Conservation (phyloP, 35 echinoderm and acorn worm genomes). For the Apostichopus parvimensis region DNA sequence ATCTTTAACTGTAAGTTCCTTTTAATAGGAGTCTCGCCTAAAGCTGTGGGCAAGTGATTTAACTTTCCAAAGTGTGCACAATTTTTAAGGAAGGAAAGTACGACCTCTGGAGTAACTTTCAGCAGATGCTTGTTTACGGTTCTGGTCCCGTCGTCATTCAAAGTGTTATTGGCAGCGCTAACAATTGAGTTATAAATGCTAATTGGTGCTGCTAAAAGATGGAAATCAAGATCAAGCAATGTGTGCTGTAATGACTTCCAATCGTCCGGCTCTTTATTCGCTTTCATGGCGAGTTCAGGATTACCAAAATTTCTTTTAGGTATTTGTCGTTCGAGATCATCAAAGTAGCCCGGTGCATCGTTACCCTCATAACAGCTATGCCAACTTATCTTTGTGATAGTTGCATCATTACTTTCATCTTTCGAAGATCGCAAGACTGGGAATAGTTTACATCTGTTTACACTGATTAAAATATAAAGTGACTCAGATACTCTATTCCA, state of each 20-base stretch:
- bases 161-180: not conserved
- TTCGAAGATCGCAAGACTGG: not conserved
- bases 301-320: not conserved
- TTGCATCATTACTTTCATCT: not conserved
- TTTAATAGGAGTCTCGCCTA: conserved; percentile 7
- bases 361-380: conserved; percentile 8
- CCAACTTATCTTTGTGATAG: conserved; percentile 9
- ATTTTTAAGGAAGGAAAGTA: conserved; percentile 30
- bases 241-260: conserved; percentile 34
- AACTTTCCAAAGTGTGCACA: not conserved
- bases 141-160: not conserved
- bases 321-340: not conserved
- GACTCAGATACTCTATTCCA: conserved; percentile 23
- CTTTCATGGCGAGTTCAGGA: not conserved
- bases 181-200: not conserved
- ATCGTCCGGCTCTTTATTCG: not conserved
- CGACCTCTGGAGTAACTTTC: conserved; percentile 43
- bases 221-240: conserved; percentile 36
- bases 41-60: not conserved
- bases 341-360: conserved; percentile 28
- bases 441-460: conserved; percentile 3
- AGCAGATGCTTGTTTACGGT: not conserved
- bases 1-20: not conserved
- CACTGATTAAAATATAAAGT: conserved; percentile 17
- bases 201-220: conserved; percentile 41